Evolutionary conservation across 2,797 vertebrate genomes (phyloP).

Genomic region (Poeciliopsis gracilis): DNA sequence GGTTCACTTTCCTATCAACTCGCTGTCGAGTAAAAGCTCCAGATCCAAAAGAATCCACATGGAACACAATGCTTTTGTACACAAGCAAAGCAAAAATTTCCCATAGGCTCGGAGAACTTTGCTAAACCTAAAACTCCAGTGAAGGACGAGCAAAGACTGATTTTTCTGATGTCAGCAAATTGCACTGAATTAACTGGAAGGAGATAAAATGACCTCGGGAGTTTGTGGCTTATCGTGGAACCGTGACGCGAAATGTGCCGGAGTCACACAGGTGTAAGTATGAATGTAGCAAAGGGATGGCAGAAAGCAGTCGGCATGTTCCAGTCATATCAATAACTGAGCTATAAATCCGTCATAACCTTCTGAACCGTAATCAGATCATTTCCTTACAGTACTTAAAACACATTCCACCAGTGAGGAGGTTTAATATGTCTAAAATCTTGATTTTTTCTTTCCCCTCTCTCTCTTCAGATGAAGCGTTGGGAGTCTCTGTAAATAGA

Average conservation of each 20-base stretch:
- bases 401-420: background rate
- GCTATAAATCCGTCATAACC: background rate
- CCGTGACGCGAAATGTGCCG: background rate
- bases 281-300: background rate
- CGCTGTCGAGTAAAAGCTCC: no score
- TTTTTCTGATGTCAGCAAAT: background rate
- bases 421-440: background rate
- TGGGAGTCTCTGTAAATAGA: background rate
- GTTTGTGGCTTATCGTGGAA: background rate
- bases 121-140: slow-evolving; percentile 1
- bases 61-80: background rate
- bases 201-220: background rate
- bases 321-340: background rate
- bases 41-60: no score
- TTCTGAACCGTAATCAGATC: background rate
- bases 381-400: background rate
- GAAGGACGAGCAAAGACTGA: background rate
- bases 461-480: background rate
- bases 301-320: background rate
- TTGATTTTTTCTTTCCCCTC: background rate
- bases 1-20: no score
- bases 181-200: background rate
- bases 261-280: background rate
- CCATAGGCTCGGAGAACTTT: background rate
- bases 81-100: background rate